A percentile compares a stretch with the other conserved stretches of the same genome.
These are phyloP conservation scores for Zaprionus vittiger DNA, from an alignment of 1,140 invertebrate genomes.

Conservation along the genomic window DNA sequence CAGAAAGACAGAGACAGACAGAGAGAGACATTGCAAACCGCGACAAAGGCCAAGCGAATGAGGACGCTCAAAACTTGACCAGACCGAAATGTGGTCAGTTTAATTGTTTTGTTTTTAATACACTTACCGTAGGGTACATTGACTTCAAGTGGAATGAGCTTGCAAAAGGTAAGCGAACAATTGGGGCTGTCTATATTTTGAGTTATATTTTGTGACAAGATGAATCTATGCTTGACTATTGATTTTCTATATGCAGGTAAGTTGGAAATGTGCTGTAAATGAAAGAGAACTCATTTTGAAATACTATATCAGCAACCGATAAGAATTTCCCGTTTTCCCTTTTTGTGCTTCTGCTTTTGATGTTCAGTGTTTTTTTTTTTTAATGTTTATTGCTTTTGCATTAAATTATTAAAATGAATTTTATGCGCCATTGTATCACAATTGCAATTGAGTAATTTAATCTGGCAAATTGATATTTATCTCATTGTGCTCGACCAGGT, in stretches of 20 bases:
- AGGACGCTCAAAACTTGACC: conserved; percentile 44
- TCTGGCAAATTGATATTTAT: conserved; percentile 34
- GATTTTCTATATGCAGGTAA: neutral
- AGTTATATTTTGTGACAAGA: neutral
- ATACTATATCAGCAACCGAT: neutral
- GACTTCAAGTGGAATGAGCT: neutral
- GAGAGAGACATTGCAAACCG: conserved; percentile 8
- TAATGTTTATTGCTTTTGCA: conserved; percentile 23
- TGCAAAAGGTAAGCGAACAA: neutral
- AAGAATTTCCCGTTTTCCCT: conserved; percentile 3
- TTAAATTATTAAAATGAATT: conserved; percentile 43
- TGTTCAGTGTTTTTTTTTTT: conserved; percentile 7
- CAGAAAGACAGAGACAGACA: neutral
- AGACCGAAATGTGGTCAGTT: conserved; percentile 14
- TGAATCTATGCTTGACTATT: too few species aligned
- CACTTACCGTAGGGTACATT: neutral
- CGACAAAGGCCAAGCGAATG: conserved; percentile 28
- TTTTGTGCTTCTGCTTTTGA: conserved; percentile 17
- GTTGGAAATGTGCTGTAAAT: too few species aligned
- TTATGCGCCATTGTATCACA: conserved; percentile 41
- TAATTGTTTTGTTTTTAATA: conserved; percentile 18
- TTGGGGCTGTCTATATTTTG: too few species aligned
- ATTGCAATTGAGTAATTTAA: conserved; percentile 35
- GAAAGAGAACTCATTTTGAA: too few species aligned
- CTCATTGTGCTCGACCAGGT: conserved; percentile 14